A percentile compares a stretch with the other conserved stretches of the same genome.
phyloP scores from a whole-genome alignment of 1,140 invertebrate species.

The Ostrea denselamellosa region DNA sequence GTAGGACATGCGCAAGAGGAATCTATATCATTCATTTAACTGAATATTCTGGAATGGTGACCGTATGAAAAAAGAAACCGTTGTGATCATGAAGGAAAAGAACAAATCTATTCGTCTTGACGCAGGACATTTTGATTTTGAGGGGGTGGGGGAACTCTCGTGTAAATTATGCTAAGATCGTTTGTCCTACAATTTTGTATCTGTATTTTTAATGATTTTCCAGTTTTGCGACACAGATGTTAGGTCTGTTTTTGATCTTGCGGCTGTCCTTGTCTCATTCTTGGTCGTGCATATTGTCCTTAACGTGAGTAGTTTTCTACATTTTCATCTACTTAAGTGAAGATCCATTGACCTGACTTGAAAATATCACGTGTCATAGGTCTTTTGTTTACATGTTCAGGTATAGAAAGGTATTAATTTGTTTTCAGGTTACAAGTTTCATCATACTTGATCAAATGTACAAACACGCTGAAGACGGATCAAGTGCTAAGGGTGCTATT shows the following conservation, averaged over 20 bases:
- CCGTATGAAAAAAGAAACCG: too few relatives aligned
- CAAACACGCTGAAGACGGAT: background rate
- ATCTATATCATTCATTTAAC: too few relatives aligned
- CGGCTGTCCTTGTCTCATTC: background rate
- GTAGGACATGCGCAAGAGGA: too few relatives aligned
- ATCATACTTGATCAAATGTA: background rate
- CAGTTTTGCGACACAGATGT: constrained; percentile 21
- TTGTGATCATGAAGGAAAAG: too few relatives aligned
- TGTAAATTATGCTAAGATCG: background rate
- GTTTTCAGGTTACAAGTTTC: background rate
- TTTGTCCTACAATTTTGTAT: background rate
- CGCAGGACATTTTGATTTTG: background rate
- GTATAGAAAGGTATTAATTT: background rate
- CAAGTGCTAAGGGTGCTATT: background rate
- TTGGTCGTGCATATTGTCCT: background rate
- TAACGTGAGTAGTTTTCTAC: background rate
- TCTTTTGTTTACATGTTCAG: background rate
- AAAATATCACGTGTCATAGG: background rate
- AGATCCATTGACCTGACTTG: background rate
- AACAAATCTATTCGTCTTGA: background rate
- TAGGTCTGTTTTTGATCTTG: background rate
- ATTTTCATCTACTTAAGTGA: background rate
- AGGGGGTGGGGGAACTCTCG: background rate
- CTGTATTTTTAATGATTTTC: background rate
- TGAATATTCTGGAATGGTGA: too few relatives aligned